These are phyloP conservation scores for Hemichromis elongatus DNA, from an alignment of 2,113 vertebrate genomes.

Conservation along the genomic window DNA sequence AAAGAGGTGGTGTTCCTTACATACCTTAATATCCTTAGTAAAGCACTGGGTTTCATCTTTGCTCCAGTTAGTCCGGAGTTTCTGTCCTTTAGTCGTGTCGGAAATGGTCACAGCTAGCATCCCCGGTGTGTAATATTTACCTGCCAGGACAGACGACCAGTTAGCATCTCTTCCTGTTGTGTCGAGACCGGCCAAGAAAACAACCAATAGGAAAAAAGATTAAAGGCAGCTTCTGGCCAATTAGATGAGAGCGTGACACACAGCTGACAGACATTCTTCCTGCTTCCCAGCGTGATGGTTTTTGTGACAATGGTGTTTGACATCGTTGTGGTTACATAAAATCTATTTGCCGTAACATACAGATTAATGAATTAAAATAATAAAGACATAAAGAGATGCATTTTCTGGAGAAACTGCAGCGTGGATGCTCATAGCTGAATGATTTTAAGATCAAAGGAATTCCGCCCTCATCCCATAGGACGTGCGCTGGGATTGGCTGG, in stretches of 20 bases:
- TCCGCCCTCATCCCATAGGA: no score
- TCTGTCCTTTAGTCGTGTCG: slow-evolving; percentile 24
- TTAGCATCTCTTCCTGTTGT: slow-evolving; percentile 49
- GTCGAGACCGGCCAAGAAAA: background rate
- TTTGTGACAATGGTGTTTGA: background rate
- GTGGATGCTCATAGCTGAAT: no score
- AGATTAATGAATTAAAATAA: background rate
- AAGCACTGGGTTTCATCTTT: slow-evolving; percentile 57
- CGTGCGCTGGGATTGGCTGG: no score
- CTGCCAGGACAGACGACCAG: slow-evolving; percentile 35
- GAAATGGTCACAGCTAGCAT: slow-evolving; percentile 41
- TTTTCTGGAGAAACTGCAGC: no score
- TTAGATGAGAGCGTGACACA: background rate
- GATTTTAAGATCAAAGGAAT: no score
- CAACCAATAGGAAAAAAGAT: slow-evolving; percentile 40
- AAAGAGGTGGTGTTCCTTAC: background rate
- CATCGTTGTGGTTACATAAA: background rate
- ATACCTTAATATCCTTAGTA: slow-evolving; percentile 44
- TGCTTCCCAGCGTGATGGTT: slow-evolving; percentile 17
- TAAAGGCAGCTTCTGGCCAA: slow-evolving; percentile 9
- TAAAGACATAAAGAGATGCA: no score
- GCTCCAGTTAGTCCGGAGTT: slow-evolving; percentile 37
- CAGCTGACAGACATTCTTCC: background rate
- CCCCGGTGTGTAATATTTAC: slow-evolving; percentile 62
- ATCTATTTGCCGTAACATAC: background rate